Conservation (phyloP, 2,888 invertebrate species). For the Polietes domitor region DNA sequence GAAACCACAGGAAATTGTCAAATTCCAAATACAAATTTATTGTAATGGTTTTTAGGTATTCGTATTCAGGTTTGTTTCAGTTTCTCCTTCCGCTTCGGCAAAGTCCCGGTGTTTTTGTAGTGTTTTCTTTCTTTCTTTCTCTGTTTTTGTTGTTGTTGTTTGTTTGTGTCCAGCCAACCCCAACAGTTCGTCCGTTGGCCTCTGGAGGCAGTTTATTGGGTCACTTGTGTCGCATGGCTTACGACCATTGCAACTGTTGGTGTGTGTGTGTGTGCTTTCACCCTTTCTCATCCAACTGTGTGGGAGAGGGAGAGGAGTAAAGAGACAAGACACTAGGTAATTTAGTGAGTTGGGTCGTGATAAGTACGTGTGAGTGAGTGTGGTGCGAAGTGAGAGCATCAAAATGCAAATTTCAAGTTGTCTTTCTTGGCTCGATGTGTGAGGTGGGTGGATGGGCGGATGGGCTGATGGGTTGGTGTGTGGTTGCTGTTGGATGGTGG, state of each 20-base stretch:
- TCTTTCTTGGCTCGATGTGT: neutral
- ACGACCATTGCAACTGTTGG: neutral
- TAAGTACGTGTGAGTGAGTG: slow-evolving; percentile 17
- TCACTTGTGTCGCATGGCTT: slow-evolving; percentile 29
- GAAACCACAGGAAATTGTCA: neutral
- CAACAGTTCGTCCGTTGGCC: slow-evolving; percentile 17
- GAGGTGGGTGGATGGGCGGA: no score
- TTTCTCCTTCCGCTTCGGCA: neutral
- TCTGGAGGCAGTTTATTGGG: slow-evolving; percentile 36
- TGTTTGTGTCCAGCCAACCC: neutral
- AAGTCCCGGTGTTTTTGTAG: no score
- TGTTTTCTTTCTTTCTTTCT: neutral
- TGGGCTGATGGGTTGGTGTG: neutral
- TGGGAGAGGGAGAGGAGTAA: neutral
- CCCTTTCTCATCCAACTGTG: neutral
- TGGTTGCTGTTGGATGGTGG: neutral
- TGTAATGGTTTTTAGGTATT: neutral
- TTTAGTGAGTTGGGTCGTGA: slow-evolving; percentile 42
- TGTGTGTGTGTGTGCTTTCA: no score
- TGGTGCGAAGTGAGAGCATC: slow-evolving; percentile 20
- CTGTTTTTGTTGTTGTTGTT: neutral
- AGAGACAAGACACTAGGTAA: neutral
- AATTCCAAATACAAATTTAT: slow-evolving; percentile 25
- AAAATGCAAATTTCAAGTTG: slow-evolving; percentile 35
- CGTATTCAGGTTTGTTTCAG: no score